A percentile compares a stretch with the other conserved stretches of the same genome.
These are phyloP conservation scores for Geopemphigus sp. DNA, from an alignment of 1,140 invertebrate species.

Conservation along the genomic window DNA sequence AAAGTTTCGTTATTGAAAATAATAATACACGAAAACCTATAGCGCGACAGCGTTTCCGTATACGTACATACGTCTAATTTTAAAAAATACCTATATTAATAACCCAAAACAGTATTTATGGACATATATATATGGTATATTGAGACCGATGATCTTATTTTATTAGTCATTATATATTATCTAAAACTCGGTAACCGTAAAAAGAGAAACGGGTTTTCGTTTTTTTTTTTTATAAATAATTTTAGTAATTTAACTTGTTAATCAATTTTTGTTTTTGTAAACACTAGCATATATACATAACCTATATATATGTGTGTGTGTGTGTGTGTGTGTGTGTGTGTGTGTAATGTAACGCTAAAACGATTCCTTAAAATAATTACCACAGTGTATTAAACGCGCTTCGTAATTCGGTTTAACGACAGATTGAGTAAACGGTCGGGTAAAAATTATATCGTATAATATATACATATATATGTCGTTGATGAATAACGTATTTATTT, in stretches of 20 bases:
- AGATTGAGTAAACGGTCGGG: too few relatives aligned
- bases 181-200: neutral
- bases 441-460: too few relatives aligned
- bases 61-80: neutral
- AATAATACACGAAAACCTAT: neutral
- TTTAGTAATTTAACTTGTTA: neutral
- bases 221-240: too few relatives aligned
- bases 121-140: neutral
- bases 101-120: neutral
- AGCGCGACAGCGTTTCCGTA: neutral
- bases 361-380: neutral
- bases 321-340: neutral
- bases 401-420: neutral
- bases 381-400: neutral
- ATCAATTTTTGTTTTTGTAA: neutral
- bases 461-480: neutral
- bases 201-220: neutral
- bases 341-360: neutral
- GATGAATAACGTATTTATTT: neutral
- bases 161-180: neutral
- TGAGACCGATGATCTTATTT: neutral
- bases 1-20: conserved; percentile 30
- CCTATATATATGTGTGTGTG: neutral
- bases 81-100: neutral
- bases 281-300: neutral